phyloP scores from a whole-genome alignment of 2,888 invertebrate genomes.

The Callyntrura sp. region DNA sequence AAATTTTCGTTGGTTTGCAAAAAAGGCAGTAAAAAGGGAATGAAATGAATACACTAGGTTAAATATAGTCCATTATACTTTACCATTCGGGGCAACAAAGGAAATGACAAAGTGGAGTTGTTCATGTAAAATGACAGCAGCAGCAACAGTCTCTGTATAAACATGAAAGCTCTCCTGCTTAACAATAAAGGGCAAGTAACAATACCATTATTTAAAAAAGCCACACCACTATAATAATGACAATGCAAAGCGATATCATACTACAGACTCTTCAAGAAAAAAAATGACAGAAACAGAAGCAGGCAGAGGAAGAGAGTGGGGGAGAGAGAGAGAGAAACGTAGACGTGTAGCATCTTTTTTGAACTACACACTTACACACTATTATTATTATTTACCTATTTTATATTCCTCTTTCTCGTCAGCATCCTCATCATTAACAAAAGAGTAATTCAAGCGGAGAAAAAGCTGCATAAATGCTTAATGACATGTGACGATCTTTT shows the following conservation, averaged over 20 bases:
- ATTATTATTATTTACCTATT: conserved; percentile 40
- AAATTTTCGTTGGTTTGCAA: conserved; percentile 7
- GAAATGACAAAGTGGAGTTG: conserved; percentile 61
- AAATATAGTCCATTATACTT: conserved; percentile 51
- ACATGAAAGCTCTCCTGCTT: background rate
- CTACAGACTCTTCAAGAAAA: conserved; percentile 8
- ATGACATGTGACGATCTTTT: conserved; percentile 61
- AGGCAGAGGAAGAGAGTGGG: background rate
- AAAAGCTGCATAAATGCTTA: conserved; percentile 62
- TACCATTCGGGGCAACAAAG: conserved; percentile 45
- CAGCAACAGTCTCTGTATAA: conserved; percentile 2
- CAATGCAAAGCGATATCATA: conserved; percentile 34
- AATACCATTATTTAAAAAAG: conserved; percentile 50
- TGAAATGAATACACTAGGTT: conserved; percentile 64
- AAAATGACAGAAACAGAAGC: conserved; percentile 3
- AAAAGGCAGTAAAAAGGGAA: conserved; percentile 26
- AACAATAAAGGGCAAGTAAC: conserved; percentile 38
- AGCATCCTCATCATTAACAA: conserved; percentile 37
- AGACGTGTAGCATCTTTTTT: conserved; percentile 24
- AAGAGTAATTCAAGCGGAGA: conserved; percentile 56
- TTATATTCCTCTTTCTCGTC: conserved; percentile 22
- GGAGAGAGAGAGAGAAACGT: conserved; percentile 23
- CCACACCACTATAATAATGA: conserved; percentile 48
- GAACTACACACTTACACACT: conserved; percentile 39
- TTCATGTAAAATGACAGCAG: conserved; percentile 45